Evolutionary conservation across 2,113 vertebrate species (phyloP).

Genomic region (Onychostruthus taczanowskii): DNA sequence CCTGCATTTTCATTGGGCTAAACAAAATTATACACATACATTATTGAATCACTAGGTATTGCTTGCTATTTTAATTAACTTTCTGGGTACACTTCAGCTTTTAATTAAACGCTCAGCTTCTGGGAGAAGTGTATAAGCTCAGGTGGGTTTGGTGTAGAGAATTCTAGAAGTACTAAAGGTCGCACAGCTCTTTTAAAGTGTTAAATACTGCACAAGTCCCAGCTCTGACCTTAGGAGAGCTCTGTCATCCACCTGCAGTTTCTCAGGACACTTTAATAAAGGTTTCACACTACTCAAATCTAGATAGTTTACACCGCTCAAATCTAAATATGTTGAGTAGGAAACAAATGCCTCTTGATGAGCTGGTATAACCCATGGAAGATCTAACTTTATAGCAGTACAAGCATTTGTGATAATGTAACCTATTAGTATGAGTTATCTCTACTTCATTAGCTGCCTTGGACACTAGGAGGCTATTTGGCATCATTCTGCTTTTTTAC

Average conservation of each 20-base stretch:
- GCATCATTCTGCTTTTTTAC: neutral
- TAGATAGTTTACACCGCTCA: neutral
- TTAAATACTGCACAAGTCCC: neutral
- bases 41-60: slow-evolving; percentile 37
- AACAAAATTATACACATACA: neutral
- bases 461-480: neutral
- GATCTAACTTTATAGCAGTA: neutral
- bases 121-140: slow-evolving; percentile 1
- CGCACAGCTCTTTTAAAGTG: neutral
- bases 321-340: neutral
- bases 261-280: neutral
- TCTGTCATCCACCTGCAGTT: neutral
- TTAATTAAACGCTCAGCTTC: slow-evolving; percentile 67
- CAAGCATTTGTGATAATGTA: neutral
- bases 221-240: neutral
- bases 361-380: neutral
- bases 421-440: neutral
- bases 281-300: neutral
- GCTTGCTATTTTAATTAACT: slow-evolving; percentile 64
- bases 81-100: slow-evolving; percentile 40
- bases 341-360: neutral
- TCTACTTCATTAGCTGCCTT: neutral
- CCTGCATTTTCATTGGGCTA: slow-evolving; percentile 46
- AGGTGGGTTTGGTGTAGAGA: neutral
- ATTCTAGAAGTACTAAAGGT: neutral